These are phyloP conservation scores for Chondrilla cf. caribensis DNA, from an alignment of 37 sponge, comb jelly and placozoan species.

Conservation along the genomic window DNA sequence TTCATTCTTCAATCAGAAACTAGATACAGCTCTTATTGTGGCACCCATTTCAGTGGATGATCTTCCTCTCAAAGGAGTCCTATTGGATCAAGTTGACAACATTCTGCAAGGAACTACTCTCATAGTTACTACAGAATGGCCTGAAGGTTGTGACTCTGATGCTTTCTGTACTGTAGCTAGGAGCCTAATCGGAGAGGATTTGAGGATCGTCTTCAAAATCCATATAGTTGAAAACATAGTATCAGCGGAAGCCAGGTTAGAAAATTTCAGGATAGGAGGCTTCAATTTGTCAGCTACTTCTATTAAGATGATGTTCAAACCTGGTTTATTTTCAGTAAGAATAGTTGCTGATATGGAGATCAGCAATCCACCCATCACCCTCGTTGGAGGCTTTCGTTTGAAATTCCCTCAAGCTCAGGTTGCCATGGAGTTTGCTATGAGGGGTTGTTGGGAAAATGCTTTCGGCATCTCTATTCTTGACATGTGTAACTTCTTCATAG, in stretches of 20 bases:
- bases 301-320: conserved; percentile 3
- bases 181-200: background rate
- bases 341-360: conserved; percentile 16
- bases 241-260: background rate
- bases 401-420: background rate
- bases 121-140: background rate
- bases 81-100: background rate
- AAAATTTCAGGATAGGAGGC: background rate
- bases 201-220: background rate
- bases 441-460: conserved; percentile 28
- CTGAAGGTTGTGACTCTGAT: background rate
- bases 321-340: background rate
- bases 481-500: conserved; percentile 10
- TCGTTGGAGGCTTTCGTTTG: background rate
- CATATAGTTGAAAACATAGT: background rate
- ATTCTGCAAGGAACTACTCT: background rate
- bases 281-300: conserved; percentile 4
- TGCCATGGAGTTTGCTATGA: conserved; percentile 11
- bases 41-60: background rate
- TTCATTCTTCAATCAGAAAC: background rate
- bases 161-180: conserved; percentile 1
- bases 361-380: conserved; percentile 12
- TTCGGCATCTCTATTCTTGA: background rate
- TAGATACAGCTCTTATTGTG: background rate
- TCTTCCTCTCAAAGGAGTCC: background rate